These are phyloP conservation scores for Cynaeus angustus DNA, from an alignment of 2,888 invertebrate genomes.

Conservation along the genomic window DNA sequence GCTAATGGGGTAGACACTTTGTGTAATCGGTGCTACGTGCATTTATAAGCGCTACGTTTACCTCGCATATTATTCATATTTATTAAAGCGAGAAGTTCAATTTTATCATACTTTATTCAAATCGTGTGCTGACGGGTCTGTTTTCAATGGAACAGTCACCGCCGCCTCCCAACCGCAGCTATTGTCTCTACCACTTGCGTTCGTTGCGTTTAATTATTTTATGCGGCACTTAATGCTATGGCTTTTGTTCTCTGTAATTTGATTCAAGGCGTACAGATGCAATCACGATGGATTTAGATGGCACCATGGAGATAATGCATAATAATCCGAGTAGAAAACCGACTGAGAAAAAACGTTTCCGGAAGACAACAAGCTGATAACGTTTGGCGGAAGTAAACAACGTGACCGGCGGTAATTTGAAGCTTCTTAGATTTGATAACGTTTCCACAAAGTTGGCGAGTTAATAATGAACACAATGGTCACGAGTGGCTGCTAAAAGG, in stretches of 20 bases:
- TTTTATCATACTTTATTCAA: slow-evolving; percentile 44
- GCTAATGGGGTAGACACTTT: slow-evolving; percentile 53
- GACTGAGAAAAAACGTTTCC: too few species aligned
- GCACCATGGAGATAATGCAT: slow-evolving; percentile 4
- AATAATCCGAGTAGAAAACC: too few species aligned
- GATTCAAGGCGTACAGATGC: slow-evolving; percentile 21
- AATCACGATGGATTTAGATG: slow-evolving; percentile 8
- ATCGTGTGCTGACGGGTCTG: slow-evolving; percentile 40
- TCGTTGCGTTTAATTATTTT: slow-evolving; percentile 39
- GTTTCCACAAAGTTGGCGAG: neutral
- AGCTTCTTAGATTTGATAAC: neutral
- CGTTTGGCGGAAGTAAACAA: neutral
- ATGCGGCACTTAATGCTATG: slow-evolving; percentile 31
- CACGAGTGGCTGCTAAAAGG: too few species aligned
- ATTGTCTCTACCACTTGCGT: slow-evolving; percentile 28
- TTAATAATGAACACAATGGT: too few species aligned
- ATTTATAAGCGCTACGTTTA: slow-evolving; percentile 44
- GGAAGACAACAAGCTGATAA: slow-evolving; percentile 4
- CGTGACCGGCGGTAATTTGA: neutral
- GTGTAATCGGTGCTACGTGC: slow-evolving; percentile 46
- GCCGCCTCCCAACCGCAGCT: slow-evolving; percentile 17
- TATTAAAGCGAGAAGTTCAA: slow-evolving; percentile 46
- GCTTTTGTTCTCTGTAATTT: slow-evolving; percentile 33
- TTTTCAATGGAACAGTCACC: slow-evolving; percentile 26
- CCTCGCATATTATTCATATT: slow-evolving; percentile 47